Evolutionary conservation across 2,113 vertebrate species (phyloP).

Genomic region (Ciconia maguari): DNA sequence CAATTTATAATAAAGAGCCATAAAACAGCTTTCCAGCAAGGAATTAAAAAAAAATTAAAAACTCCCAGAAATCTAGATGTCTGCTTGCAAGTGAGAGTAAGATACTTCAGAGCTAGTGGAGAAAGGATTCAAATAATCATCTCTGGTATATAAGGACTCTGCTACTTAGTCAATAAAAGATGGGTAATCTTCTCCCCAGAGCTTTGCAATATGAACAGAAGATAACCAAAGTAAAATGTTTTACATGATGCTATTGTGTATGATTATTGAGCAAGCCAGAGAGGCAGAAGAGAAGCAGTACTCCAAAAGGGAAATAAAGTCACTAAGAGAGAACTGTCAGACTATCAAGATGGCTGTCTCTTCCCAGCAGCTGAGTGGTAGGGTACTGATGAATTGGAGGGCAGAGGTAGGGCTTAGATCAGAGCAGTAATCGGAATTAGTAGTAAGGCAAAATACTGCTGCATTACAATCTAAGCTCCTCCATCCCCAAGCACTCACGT

Average conservation of each 20-base stretch:
- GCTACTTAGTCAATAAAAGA: constrained; percentile 39
- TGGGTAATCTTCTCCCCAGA: constrained; percentile 26
- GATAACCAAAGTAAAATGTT: constrained; percentile 39
- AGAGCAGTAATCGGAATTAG: background rate
- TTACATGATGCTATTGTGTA: constrained; percentile 2
- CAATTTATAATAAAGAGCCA: constrained; percentile 48
- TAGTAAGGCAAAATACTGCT: background rate
- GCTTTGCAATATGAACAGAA: constrained; percentile 24
- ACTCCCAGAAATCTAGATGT: constrained; percentile 49
- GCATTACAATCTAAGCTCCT: background rate
- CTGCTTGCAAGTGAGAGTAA: constrained; percentile 36
- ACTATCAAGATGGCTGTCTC: background rate
- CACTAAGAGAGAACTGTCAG: background rate
- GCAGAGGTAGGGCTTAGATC: background rate
- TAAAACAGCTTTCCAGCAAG: constrained; percentile 47
- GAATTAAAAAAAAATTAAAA: constrained; percentile 25
- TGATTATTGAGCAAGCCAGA: background rate
- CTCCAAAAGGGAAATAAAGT: background rate
- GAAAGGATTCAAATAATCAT: constrained; percentile 13
- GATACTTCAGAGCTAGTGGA: background rate
- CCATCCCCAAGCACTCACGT: background rate
- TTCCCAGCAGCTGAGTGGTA: background rate
- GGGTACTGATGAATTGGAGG: background rate
- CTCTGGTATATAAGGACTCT: background rate
- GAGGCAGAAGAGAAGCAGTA: background rate